phyloP scores from a whole-genome alignment of 2,797 vertebrate species.

The Chelmon rostratus region DNA sequence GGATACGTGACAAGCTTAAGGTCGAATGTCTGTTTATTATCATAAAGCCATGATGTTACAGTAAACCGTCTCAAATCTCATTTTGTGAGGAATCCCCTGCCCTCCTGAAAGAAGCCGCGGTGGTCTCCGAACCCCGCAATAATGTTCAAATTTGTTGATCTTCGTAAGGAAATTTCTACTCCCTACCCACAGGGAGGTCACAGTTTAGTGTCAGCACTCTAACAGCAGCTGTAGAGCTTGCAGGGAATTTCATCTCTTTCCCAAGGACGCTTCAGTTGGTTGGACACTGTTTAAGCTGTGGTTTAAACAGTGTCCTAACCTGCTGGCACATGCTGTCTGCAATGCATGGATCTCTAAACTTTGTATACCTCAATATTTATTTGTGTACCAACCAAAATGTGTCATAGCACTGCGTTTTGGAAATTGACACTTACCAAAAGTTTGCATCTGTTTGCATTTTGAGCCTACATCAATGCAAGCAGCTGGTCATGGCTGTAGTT shows the following conservation, averaged over 20 bases:
- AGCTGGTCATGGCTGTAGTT: too few relatives aligned
- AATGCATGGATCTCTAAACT: background rate
- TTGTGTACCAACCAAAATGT: background rate
- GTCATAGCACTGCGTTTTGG: background rate
- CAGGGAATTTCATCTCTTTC: conserved; percentile 47
- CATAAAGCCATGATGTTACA: conserved; percentile 57
- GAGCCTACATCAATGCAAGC: too few relatives aligned
- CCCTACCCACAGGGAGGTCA: conserved; percentile 48
- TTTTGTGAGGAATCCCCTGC: conserved; percentile 57
- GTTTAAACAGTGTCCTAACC: background rate
- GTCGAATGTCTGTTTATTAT: conserved; percentile 71
- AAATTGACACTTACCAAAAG: background rate
- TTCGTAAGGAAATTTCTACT: conserved; percentile 46
- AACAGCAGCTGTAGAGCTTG: conserved; percentile 29
- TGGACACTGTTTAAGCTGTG: background rate
- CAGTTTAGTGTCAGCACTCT: conserved; percentile 40
- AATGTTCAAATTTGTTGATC: conserved; percentile 57
- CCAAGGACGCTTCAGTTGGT: conserved; percentile 22
- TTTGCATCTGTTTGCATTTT: too few relatives aligned
- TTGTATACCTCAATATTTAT: background rate
- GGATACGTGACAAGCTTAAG: conserved; percentile 42
- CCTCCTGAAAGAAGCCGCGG: conserved; percentile 49
- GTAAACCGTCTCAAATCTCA: conserved; percentile 63
- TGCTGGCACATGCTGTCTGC: background rate
- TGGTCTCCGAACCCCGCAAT: conserved; percentile 53